Evolutionary conservation across 1,140 invertebrate genomes (phyloP).

Genomic region (Aphis gossypii): DNA sequence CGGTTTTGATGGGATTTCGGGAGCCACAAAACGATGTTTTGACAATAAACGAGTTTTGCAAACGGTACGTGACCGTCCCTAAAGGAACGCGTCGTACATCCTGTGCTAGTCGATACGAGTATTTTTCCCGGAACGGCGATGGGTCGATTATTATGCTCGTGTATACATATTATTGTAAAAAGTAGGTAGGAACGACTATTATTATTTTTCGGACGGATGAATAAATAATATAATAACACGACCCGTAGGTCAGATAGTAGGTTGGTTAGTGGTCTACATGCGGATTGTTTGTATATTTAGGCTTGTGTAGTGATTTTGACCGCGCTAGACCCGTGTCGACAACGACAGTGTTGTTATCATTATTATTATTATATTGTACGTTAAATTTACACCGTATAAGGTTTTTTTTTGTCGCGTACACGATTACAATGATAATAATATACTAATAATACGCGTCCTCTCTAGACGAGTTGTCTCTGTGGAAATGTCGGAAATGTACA

Average conservation of each 20-base stretch:
- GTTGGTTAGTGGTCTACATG: not conserved
- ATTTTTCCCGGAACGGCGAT: not conserved
- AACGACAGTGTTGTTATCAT: not conserved
- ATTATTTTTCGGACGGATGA: not conserved
- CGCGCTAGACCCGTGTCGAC: not conserved
- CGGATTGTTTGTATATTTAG: not conserved
- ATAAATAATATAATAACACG: not conserved
- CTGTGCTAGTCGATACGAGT: not conserved
- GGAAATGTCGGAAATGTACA: not conserved
- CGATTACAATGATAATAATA: not conserved
- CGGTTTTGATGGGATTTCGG: conserved; percentile 38
- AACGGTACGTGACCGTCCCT: conserved; percentile 37
- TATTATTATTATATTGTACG: not conserved
- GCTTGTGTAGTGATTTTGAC: not conserved
- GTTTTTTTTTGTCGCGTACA: not conserved
- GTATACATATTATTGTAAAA: not conserved
- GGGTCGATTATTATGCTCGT: not conserved
- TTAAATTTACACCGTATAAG: not conserved
- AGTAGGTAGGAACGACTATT: not conserved
- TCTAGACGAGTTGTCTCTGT: not conserved
- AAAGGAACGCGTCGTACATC: conserved; percentile 19
- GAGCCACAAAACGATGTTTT: conserved; percentile 48
- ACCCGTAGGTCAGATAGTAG: not conserved
- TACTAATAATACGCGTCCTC: not conserved
- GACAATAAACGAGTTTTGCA: conserved; percentile 40